Conservation (phyloP, 2,797 vertebrate species). For the Podarcis siculus region DNA sequence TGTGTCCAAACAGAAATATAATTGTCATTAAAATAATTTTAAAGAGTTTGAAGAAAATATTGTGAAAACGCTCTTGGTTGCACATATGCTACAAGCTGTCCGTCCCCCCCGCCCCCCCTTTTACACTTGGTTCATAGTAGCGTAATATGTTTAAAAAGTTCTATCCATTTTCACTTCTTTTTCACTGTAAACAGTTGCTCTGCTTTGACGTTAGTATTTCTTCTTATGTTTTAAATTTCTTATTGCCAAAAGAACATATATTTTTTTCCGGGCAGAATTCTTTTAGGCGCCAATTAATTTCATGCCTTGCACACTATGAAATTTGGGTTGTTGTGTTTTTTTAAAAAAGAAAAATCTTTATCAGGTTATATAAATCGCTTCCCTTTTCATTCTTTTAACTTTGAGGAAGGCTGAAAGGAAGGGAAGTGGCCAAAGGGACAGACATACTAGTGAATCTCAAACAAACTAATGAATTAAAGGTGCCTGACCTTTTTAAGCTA, state of each 20-base stretch:
- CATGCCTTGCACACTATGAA: conserved; percentile 84
- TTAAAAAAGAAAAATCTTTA: conserved; percentile 79
- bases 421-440: conserved; percentile 70
- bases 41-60: conserved; percentile 91
- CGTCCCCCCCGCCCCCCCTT: conserved; percentile 82
- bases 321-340: conserved; percentile 67
- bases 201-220: conserved; percentile 85
- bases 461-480: conserved; percentile 84
- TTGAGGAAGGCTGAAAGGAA: conserved; percentile 38
- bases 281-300: conserved; percentile 81
- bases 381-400: conserved; percentile 79
- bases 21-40: conserved; percentile 90
- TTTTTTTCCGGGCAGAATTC: conserved; percentile 73
- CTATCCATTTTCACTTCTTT: conserved; percentile 84
- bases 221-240: conserved; percentile 83
- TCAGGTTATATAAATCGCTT: conserved; percentile 81
- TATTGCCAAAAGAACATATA: conserved; percentile 85
- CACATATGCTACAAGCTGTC: conserved; percentile 90
- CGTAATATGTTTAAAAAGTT: conserved; percentile 83
- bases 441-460: conserved; percentile 81
- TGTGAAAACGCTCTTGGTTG: conserved; percentile 90
- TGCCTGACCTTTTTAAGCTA: conserved; percentile 85
- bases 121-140: conserved; percentile 88
- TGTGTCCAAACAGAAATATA: conserved; percentile 91
- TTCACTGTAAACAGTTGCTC: conserved; percentile 87